Evolutionary conservation across 2,113 vertebrate species (phyloP), one percentile per base, ranked within the genome.

Genomic region (Indicator indicator): DNA sequence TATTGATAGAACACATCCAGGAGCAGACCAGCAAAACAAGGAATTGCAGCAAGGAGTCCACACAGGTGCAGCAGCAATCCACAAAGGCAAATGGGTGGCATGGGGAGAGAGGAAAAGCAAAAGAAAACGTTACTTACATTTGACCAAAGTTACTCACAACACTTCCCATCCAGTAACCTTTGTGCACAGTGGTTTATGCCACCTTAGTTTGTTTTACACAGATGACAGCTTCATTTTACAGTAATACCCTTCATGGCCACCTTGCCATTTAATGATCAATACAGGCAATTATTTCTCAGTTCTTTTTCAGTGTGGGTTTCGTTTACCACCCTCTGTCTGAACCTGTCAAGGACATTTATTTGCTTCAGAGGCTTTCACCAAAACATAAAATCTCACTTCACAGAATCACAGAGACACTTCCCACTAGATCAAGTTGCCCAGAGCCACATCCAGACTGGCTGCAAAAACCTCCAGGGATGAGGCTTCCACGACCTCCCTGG

Each of bases 41-140:
- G 70, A 90, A 92, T 96, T 52, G 46, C 65, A 92, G 71, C 44
- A 83, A 79, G 0, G 1, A 86, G 83, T 94, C 78, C 96, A 93
- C 33, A 48, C 12, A 94, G 77, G 54, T 60, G 40, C 67, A 95
- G 73, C n/a, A 90, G 4, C 94, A 94, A 95, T 97, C 91, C 96
- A 97, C 85, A 33, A 90, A 90, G 80, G 85, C 20, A 44, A 88
- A 93, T 55, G 28, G 9, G 19, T 9, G 27, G 1, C 1, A 32
- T 1, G 48, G 73, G 44, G 62, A 10, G 56, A 90, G 38, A 94
- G 93, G 70, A 3, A 93, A 74, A 84, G 70, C 13, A 55, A 94
- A 87, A 97, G 92, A 90, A 76, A 97, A 97, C 84, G 97, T 98
- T 98, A 98, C 94, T 98, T 98, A 97, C 96, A 95, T 97, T 97